A percentile compares a stretch with the other conserved stretches of the same genome.
These are phyloP conservation scores for Brachionus sp. DNA, from an alignment of 1,140 invertebrate genomes.

Conservation along the genomic window DNA sequence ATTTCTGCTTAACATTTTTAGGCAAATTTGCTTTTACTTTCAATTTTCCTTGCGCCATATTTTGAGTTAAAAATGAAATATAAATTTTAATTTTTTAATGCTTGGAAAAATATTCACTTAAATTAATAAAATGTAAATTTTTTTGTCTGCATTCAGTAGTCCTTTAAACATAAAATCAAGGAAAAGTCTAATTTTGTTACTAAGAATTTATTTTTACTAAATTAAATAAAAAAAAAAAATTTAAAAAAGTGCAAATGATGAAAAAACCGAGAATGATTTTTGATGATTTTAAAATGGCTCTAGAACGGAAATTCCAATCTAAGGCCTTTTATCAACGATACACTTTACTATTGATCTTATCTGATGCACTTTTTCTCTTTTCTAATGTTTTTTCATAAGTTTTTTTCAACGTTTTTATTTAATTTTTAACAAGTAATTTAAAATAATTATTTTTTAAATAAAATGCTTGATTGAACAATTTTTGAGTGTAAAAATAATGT, in stretches of 20 bases:
- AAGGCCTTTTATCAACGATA: not conserved
- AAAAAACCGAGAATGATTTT: constrained; percentile 18
- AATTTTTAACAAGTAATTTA: not conserved
- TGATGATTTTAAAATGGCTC: not conserved
- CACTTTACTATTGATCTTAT: constrained; percentile 43
- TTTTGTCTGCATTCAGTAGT: constrained; percentile 18
- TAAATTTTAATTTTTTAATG: not conserved
- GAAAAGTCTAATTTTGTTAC: not conserved
- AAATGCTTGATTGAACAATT: no score
- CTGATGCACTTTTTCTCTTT: not conserved
- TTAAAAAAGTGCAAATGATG: constrained; percentile 22
- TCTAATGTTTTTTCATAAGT: not conserved
- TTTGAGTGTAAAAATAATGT: no score
- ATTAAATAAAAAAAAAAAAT: not conserved
- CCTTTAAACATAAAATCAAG: not conserved
- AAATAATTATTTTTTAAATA: no score
- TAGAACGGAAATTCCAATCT: not conserved
- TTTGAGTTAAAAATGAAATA: not conserved
- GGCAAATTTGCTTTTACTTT: constrained; percentile 16
- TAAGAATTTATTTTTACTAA: not conserved
- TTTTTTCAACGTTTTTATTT: not conserved
- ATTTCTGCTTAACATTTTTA: constrained; percentile 23
- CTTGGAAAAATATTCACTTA: not conserved
- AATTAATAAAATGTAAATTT: not conserved
- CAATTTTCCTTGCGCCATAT: constrained; percentile 31